phyloP scores from a whole-genome alignment of 1,140 invertebrate genomes.

The Venturia canescens region DNA sequence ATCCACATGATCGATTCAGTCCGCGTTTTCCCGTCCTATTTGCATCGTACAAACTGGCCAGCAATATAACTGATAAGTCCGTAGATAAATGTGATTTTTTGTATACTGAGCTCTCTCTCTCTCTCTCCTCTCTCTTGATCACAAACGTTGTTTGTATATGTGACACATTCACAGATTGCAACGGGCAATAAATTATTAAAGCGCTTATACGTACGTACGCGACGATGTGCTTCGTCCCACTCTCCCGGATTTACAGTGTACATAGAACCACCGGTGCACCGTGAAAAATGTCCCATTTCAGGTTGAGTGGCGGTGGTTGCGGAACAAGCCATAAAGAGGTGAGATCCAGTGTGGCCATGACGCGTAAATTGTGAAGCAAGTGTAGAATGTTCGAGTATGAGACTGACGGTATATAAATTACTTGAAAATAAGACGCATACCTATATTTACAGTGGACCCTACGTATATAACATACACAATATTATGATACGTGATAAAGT shows the following conservation, averaged over 20 bases:
- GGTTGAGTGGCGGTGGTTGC: constrained; percentile 14
- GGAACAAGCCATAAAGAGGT: constrained; percentile 35
- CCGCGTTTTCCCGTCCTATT: constrained; percentile 23
- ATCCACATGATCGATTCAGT: constrained; percentile 32
- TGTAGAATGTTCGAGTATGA: background rate
- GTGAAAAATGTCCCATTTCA: constrained; percentile 36
- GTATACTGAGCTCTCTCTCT: background rate
- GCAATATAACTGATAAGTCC: constrained; percentile 17
- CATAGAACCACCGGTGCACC: background rate
- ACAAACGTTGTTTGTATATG: background rate
- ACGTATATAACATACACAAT: background rate
- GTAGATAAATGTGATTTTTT: constrained; percentile 4
- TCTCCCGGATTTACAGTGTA: background rate
- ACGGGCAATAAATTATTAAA: constrained; percentile 40
- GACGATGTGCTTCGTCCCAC: background rate
- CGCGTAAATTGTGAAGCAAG: constrained; percentile 38
- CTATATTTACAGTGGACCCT: background rate
- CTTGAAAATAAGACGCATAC: constrained; percentile 6
- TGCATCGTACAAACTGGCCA: constrained; percentile 1
- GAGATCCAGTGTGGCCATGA: constrained; percentile 30
- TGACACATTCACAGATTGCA: constrained; percentile 17
- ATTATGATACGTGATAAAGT: background rate
- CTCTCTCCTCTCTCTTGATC: background rate
- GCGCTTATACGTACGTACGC: background rate
- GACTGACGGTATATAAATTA: background rate